phyloP scores from a whole-genome alignment of 1,140 invertebrate species.

The Drosophila tani region DNA sequence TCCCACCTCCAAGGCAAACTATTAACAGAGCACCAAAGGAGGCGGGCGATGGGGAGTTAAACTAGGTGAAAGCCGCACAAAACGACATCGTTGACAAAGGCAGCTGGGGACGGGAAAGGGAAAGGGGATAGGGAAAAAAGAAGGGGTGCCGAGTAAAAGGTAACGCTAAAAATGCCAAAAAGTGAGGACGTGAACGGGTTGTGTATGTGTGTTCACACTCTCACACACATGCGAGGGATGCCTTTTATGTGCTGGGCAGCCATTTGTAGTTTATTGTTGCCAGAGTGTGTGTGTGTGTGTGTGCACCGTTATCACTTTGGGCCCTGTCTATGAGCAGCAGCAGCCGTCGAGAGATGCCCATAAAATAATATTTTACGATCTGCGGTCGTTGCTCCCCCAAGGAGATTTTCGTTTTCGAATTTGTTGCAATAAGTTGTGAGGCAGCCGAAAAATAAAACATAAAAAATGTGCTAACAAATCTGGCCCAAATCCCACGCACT shows the following conservation, averaged over 20 bases:
- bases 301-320: constrained; percentile 52
- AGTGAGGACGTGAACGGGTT: constrained; percentile 50
- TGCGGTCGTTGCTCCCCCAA: constrained; percentile 46
- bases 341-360: constrained; percentile 44
- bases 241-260: constrained; percentile 67
- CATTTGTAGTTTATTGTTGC: constrained; percentile 71
- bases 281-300: constrained; percentile 12
- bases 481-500: constrained; percentile 21
- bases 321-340: constrained; percentile 39
- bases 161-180: constrained; percentile 68
- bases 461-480: constrained; percentile 42
- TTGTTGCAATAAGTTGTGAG: constrained; percentile 45
- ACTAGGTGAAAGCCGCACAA: constrained; percentile 70
- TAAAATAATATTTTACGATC: constrained; percentile 73
- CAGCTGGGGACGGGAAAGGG: constrained; percentile 18
- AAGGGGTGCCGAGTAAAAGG: constrained; percentile 38
- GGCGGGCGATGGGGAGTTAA: constrained; percentile 14
- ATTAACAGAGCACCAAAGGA: constrained; percentile 47
- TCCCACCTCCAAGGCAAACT: constrained; percentile 34
- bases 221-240: constrained; percentile 27
- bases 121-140: neutral
- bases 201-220: constrained; percentile 10
- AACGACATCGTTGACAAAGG: constrained; percentile 62
- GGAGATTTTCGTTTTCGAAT: constrained; percentile 45
- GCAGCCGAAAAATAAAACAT: neutral